Evolutionary conservation across 2,113 vertebrate genomes (phyloP).

Genomic region (Cisticola juncidis): DNA sequence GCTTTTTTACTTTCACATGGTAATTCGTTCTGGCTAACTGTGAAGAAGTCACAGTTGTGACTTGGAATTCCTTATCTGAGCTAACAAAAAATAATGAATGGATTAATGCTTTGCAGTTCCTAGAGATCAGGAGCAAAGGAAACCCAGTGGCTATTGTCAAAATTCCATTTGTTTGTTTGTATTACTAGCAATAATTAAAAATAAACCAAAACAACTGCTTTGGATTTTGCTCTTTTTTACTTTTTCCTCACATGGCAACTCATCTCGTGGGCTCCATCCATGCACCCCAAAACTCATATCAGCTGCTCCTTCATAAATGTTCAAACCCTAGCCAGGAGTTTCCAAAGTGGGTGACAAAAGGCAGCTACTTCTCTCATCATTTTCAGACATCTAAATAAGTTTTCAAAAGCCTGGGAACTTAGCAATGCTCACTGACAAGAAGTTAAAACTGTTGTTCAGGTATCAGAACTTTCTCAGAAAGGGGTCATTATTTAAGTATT

Average conservation of each 20-base stretch:
- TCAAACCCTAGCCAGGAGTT: background rate
- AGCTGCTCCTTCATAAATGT: background rate
- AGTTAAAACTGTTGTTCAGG: background rate
- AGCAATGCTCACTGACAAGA: background rate
- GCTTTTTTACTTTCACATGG: background rate
- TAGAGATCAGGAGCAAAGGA: background rate
- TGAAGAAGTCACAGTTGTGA: background rate
- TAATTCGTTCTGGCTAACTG: background rate
- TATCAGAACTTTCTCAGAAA: background rate
- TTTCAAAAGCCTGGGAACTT: background rate
- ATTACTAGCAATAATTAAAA: background rate
- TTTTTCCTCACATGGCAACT: background rate
- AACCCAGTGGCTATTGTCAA: background rate
- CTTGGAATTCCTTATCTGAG: background rate
- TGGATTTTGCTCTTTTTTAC: background rate
- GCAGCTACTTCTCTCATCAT: background rate
- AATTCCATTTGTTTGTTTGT: background rate
- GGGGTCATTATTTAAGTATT: background rate
- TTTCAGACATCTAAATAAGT: background rate
- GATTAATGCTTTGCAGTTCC: background rate
- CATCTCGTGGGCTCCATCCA: background rate
- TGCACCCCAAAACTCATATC: background rate
- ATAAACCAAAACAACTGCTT: background rate
- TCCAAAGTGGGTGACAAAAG: background rate
- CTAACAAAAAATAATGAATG: background rate